A percentile compares a stretch with the other conserved stretches of the same genome.
Evolutionary conservation across 2,797 vertebrate species (phyloP).

Genomic region (Miichthys miiuy): DNA sequence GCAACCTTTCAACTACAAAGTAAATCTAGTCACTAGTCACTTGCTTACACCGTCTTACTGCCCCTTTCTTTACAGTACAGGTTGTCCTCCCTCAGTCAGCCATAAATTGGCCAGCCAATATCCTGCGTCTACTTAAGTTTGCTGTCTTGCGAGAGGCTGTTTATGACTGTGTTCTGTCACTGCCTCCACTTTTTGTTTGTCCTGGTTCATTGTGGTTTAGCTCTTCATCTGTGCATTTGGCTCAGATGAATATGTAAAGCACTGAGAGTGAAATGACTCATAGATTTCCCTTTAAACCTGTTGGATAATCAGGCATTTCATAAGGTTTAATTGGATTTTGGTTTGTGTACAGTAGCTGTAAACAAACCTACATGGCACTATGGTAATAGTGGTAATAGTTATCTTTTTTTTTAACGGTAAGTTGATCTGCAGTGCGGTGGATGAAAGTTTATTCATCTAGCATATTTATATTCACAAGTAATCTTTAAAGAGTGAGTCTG

Average conservation of each 20-base stretch:
- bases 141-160: not conserved
- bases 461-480: not conserved
- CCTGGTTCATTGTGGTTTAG: conserved; percentile 37
- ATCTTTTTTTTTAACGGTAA: not conserved
- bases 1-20: conserved; percentile 24
- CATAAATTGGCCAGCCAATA: conserved; percentile 3
- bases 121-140: conserved; percentile 6
- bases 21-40: conserved; percentile 1
- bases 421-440: not conserved
- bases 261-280: conserved; percentile 62
- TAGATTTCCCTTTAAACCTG: conserved; percentile 38
- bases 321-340: conserved; percentile 43
- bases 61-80: too few species aligned
- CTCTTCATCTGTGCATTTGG: conserved; percentile 53
- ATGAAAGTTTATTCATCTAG: not conserved
- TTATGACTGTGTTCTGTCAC: not conserved
- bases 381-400: not conserved
- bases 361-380: conserved; percentile 10
- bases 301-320: conserved; percentile 44
- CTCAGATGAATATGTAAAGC: conserved; percentile 44
- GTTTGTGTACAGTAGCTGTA: conserved; percentile 11
- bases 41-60: not conserved
- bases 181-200: conserved; percentile 49
- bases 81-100: not conserved
- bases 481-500: not conserved